phyloP scores from a whole-genome alignment of 2,797 vertebrate genomes.

The Falco peregrinus region DNA sequence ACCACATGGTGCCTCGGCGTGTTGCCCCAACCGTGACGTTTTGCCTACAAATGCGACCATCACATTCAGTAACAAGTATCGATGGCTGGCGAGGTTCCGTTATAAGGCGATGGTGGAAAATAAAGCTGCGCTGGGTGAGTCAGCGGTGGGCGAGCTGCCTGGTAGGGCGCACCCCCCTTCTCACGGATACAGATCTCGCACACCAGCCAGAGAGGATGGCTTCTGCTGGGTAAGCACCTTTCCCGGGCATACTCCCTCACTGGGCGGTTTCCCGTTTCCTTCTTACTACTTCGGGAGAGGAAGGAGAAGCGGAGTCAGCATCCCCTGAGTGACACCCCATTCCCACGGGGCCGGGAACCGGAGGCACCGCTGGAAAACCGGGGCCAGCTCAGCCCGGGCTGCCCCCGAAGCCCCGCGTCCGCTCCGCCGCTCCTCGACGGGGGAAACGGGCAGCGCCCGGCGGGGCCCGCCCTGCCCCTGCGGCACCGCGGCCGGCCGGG shows the following conservation, averaged over 20 bases:
- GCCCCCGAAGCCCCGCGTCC: not conserved
- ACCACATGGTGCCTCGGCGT: rapidly evolving
- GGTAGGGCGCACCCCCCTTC: not conserved
- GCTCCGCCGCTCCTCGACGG: no score
- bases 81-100: rapidly evolving
- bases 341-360: not conserved
- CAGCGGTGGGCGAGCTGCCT: rapidly evolving
- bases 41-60: not conserved
- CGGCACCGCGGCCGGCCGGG: not conserved
- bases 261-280: slow-evolving; percentile 24
- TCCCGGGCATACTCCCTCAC: slow-evolving; percentile 20
- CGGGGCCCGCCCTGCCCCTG: not conserved
- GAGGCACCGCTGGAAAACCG: not conserved
- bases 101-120: no score
- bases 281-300: not conserved
- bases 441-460: not conserved
- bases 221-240: not conserved
- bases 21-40: rapidly evolving
- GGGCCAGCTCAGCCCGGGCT: not conserved
- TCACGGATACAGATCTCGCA: not conserved
- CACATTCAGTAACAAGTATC: rapidly evolving
- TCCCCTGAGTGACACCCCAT: not conserved
- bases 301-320: slow-evolving; percentile 7
- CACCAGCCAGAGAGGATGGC: not conserved
- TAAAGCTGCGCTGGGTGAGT: rapidly evolving